Conservation (phyloP, 2,888 invertebrate species). For the Stenodera caucasica region DNA sequence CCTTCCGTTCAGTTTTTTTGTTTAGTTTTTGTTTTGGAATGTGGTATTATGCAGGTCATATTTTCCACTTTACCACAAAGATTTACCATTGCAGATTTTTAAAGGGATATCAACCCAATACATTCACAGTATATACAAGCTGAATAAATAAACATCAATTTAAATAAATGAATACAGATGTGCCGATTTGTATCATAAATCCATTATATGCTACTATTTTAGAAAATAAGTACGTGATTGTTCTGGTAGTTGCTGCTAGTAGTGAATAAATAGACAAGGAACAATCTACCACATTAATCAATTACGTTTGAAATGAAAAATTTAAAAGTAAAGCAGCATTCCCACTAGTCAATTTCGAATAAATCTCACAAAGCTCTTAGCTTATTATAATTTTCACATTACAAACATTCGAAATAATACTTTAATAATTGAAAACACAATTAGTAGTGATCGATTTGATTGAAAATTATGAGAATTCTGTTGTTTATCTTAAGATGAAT, state of each 20-base stretch:
- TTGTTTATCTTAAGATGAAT: no score
- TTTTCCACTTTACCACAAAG: background rate
- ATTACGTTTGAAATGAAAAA: no score
- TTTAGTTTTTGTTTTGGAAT: background rate
- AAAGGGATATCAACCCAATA: background rate
- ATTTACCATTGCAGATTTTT: slow-evolving; percentile 19
- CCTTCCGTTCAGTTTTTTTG: background rate
- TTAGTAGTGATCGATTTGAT: background rate
- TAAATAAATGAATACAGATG: slow-evolving; percentile 41
- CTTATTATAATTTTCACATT: no score
- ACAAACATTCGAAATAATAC: no score
- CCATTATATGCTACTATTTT: slow-evolving; percentile 18
- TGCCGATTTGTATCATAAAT: slow-evolving; percentile 37
- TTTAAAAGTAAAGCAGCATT: no score
- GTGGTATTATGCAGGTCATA: background rate
- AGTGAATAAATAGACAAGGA: no score
- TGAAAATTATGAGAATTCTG: no score
- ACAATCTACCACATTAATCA: no score
- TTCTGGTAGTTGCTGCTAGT: no score
- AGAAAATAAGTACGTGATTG: no score
- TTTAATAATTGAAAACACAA: background rate
- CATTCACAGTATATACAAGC: slow-evolving; percentile 24
- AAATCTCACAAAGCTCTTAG: no score
- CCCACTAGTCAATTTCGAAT: no score
- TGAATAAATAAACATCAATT: slow-evolving; percentile 38